phyloP scores from a whole-genome alignment of 2,888 invertebrate species.

The Mythimna lalbum region DNA sequence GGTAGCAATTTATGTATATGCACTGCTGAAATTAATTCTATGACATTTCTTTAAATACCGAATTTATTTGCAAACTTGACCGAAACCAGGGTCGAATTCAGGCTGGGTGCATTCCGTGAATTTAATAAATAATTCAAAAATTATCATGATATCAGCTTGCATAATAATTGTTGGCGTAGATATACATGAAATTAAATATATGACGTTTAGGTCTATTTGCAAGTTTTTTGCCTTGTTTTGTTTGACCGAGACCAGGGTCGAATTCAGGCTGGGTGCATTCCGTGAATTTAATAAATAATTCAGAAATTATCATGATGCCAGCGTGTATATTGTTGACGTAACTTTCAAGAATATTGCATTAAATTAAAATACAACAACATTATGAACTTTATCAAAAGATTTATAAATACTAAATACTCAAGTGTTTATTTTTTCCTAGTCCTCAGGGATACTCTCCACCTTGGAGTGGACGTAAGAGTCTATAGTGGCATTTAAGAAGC shows the following conservation, averaged over 20 bases:
- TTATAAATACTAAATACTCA: too few relatives aligned
- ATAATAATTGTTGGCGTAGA: neutral
- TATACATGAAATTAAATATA: slow-evolving; percentile 25
- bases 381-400: neutral
- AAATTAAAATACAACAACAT: neutral
- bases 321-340: neutral
- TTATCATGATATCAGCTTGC: neutral
- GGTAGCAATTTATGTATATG: neutral
- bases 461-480: too few relatives aligned
- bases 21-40: slow-evolving; percentile 26
- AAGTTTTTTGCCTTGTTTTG: too few relatives aligned
- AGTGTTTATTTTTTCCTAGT: too few relatives aligned
- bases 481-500: too few relatives aligned
- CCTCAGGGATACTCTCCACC: too few relatives aligned
- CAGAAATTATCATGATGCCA: neutral
- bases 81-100: slow-evolving; percentile 20
- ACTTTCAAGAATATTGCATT: slow-evolving; percentile 12
- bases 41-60: slow-evolving; percentile 35
- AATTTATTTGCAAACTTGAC: slow-evolving; percentile 7
- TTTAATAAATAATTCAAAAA: neutral
- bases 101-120: slow-evolving; percentile 17
- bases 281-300: neutral
- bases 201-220: slow-evolving; percentile 26
- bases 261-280: slow-evolving; percentile 24
- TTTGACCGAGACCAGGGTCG: slow-evolving; percentile 10